Percentiles rank a stretch among this genome's conserved stretches.
These are phyloP conservation scores for Martes martes DNA, from an alignment of 2,113 vertebrate genomes.

Conservation along the genomic window DNA sequence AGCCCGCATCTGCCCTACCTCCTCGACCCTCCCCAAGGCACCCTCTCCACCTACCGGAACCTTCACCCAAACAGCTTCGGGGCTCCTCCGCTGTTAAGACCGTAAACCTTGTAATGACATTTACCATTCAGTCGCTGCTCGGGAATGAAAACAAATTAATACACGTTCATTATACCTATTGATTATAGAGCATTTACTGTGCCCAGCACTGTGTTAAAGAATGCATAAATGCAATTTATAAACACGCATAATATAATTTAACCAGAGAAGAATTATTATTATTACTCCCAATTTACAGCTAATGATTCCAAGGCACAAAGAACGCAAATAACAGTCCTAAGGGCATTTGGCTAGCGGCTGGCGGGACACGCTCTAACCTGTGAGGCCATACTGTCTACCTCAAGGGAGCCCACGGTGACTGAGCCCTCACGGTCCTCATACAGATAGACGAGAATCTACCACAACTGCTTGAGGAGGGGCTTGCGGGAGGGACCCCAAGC, in stretches of 20 bases:
- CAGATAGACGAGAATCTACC: background rate
- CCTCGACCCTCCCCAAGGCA: accelerated
- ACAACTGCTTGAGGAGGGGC: accelerated
- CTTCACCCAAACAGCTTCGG: background rate
- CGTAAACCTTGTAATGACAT: accelerated
- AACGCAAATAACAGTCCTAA: background rate
- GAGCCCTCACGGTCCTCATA: accelerated
- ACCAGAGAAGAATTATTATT: too few relatives aligned
- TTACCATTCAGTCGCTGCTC: background rate
- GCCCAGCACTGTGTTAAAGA: background rate
- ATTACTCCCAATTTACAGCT: background rate
- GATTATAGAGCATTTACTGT: background rate
- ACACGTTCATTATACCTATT: background rate
- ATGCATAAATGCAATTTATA: background rate
- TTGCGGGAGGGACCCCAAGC: background rate
- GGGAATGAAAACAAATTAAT: background rate
- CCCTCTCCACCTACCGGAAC: background rate
- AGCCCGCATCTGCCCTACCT: background rate
- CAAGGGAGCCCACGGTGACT: background rate
- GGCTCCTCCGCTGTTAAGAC: background rate
- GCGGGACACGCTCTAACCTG: background rate
- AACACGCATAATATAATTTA: background rate
- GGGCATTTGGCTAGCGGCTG: background rate
- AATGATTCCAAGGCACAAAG: background rate
- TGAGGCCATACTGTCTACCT: background rate